Conservation (phyloP, 92 coral and sea anemone species). For the Actinostola sp. region DNA sequence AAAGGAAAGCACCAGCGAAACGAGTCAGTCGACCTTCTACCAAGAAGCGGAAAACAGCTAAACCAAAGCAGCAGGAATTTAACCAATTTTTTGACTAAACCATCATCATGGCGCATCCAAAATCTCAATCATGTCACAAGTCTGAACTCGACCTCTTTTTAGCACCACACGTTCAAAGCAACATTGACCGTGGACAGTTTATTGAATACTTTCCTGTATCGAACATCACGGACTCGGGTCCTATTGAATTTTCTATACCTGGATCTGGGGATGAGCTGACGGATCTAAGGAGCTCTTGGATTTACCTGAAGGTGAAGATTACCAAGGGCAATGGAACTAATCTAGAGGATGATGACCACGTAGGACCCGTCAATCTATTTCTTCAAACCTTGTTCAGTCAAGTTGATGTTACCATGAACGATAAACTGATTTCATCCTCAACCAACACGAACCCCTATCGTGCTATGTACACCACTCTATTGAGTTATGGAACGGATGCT, state of each 20-base stretch:
- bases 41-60: too few relatives aligned
- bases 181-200: too few relatives aligned
- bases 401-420: conserved; percentile 45
- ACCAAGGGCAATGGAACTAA: not conserved
- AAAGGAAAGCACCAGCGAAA: conserved; percentile 2
- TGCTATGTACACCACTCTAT: conserved; percentile 52
- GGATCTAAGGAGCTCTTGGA: conserved; percentile 28
- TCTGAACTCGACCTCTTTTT: too few relatives aligned
- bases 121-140: too few relatives aligned
- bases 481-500: conserved; percentile 44
- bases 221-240: conserved; percentile 56
- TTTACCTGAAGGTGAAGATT: conserved; percentile 42
- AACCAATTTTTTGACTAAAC: too few relatives aligned
- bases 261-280: conserved; percentile 50
- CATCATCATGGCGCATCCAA: too few relatives aligned
- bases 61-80: too few relatives aligned
- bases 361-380: conserved; percentile 50
- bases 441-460: conserved; percentile 48
- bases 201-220: too few relatives aligned
- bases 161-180: too few relatives aligned
- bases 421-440: conserved; percentile 40
- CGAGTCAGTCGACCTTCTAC: too few relatives aligned
- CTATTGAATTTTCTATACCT: conserved; percentile 43
- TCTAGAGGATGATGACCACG: conserved; percentile 14
- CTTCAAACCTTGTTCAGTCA: conserved; percentile 50